A percentile compares a stretch with the other conserved stretches of the same genome.
Conservation (phyloP, 2,797 vertebrate species). For the Muscicapa comitata region DNA sequence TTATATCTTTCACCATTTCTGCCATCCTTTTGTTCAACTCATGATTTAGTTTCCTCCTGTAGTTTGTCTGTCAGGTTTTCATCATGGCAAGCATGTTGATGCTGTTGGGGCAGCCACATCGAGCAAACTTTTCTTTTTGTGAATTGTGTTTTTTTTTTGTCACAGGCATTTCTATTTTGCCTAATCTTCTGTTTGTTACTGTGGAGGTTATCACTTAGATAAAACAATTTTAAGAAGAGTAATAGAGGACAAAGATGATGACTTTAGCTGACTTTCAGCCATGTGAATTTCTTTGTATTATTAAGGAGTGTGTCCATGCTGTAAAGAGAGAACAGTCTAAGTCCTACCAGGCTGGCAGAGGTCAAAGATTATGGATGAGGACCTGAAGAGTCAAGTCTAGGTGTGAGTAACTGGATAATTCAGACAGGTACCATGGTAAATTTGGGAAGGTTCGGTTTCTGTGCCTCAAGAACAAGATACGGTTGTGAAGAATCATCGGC, state of each 20-base stretch:
- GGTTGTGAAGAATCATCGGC: neutral
- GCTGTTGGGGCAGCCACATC: neutral
- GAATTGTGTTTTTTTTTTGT: neutral
- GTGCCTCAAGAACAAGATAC: neutral
- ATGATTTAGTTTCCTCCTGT: neutral
- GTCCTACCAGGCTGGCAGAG: neutral
- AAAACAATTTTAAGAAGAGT: neutral
- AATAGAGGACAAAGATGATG: neutral
- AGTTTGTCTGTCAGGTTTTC: neutral
- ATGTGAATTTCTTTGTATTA: neutral
- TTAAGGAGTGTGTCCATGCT: neutral
- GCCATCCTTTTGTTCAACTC: neutral
- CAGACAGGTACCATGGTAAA: neutral
- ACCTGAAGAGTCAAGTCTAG: neutral
- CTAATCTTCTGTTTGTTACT: neutral
- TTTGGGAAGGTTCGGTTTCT: neutral
- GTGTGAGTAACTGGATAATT: neutral
- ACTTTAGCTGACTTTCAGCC: neutral
- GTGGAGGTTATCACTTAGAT: neutral
- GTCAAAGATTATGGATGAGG: neutral
- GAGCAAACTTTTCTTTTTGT: neutral
- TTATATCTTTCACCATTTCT: neutral
- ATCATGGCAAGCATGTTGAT: neutral
- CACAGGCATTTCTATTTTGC: neutral
- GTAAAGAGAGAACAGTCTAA: neutral